Percentiles rank a stretch among this genome's conserved stretches.
phyloP scores from a whole-genome alignment of 2,888 invertebrate genomes.

The Cantharis rufa region DNA sequence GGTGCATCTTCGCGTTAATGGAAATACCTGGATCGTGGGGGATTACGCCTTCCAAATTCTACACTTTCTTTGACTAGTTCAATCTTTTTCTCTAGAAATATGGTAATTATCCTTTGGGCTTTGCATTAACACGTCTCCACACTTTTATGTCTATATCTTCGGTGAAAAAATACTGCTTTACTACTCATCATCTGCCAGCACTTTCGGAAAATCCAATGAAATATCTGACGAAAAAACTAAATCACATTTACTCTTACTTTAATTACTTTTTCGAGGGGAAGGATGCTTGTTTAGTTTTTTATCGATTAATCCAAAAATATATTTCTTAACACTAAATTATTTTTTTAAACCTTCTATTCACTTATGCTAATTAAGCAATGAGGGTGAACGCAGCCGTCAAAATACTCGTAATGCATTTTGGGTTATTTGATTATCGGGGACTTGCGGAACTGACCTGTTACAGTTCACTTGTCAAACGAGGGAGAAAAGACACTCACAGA shows the following conservation, averaged over 20 bases:
- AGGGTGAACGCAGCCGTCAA: conserved; percentile 33
- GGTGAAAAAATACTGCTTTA: conserved; percentile 32
- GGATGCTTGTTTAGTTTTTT: neutral
- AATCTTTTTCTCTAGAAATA: conserved; percentile 43
- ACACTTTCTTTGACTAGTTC: conserved; percentile 25
- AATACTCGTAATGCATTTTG: conserved; percentile 42
- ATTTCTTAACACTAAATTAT: neutral
- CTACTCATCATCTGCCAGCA: conserved; percentile 12
- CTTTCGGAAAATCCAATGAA: neutral
- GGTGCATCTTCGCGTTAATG: conserved; percentile 33
- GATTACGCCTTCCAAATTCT: conserved; percentile 18
- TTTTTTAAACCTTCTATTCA: conserved; percentile 23
- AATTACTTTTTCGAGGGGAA: neutral
- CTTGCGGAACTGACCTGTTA: conserved; percentile 35
- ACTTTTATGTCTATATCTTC: conserved; percentile 42
- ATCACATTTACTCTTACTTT: neutral
- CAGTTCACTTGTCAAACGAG: conserved; percentile 31
- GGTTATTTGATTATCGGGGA: conserved; percentile 41
- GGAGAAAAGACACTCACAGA: conserved; percentile 35
- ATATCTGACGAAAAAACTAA: neutral
- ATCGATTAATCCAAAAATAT: neutral
- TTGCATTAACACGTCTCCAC: conserved; percentile 46
- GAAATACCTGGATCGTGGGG: conserved; percentile 34
- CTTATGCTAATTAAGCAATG: conserved; percentile 12
- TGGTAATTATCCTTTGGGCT: conserved; percentile 48